Percentiles rank a stretch among this genome's conserved stretches.
These are phyloP conservation scores for Ischnura elegans DNA, from an alignment of 2,888 invertebrate species.

Conservation along the genomic window DNA sequence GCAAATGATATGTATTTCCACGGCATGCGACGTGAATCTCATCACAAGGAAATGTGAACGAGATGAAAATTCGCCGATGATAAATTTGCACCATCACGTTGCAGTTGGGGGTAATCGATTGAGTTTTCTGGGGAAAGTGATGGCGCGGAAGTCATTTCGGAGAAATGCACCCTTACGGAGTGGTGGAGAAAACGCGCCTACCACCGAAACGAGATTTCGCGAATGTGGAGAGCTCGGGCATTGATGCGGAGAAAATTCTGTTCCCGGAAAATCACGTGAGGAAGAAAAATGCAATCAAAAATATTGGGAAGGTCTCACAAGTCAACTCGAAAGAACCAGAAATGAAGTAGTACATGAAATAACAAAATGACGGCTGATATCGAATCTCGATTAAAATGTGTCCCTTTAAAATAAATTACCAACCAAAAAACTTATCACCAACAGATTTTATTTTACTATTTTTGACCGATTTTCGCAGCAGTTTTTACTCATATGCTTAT, in stretches of 20 bases:
- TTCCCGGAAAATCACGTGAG: background rate
- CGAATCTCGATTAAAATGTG: no score
- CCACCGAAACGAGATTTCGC: background rate
- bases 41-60: background rate
- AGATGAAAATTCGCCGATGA: background rate
- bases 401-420: no score
- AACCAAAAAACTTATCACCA: no score
- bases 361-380: no score
- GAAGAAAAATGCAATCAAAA: background rate
- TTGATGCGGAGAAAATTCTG: slow-evolving; percentile 1
- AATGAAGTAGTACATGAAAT: no score
- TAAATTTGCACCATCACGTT: background rate
- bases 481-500: no score
- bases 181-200: background rate
- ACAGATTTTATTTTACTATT: no score
- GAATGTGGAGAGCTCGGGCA: background rate
- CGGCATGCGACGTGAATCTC: background rate
- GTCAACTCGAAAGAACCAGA: background rate
- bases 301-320: background rate
- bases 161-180: background rate
- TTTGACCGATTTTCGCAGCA: no score
- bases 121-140: background rate
- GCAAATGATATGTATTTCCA: background rate
- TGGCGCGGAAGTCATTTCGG: background rate
- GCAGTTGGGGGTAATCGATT: background rate